Conservation (phyloP, 2,113 vertebrate genomes). For the Megaceryle maxima region DNA sequence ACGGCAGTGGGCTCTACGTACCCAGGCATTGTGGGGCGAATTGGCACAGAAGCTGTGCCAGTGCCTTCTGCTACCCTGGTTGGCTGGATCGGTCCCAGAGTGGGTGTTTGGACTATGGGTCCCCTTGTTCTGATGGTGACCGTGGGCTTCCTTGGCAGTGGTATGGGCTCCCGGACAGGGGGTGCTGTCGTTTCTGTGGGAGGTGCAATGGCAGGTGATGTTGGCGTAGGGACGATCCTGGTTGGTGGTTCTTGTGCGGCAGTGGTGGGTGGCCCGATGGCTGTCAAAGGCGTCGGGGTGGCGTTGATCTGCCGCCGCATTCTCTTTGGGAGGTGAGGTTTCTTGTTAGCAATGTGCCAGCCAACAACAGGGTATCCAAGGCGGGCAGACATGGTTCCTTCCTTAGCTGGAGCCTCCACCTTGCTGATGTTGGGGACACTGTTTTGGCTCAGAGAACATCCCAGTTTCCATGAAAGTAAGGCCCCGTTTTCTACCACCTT, state of each 20-base stretch:
- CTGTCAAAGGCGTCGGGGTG: conserved; percentile 91
- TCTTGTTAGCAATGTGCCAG: conserved; percentile 98
- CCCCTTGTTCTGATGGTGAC: conserved; percentile 89
- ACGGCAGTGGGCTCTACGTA: conserved; percentile 86
- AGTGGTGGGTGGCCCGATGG: conserved; percentile 86
- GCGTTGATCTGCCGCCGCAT: conserved; percentile 90
- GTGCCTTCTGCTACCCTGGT: conserved; percentile 86
- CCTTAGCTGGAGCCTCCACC: conserved; percentile 90
- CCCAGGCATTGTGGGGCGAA: conserved; percentile 85
- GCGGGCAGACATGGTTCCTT: conserved; percentile 90
- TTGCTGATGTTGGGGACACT: conserved; percentile 89
- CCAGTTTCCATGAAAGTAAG: conserved; percentile 93
- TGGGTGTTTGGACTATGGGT: conserved; percentile 90
- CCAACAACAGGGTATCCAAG: conserved; percentile 95
- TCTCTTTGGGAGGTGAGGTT: conserved; percentile 87
- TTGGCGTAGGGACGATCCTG: conserved; percentile 90
- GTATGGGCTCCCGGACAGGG: conserved; percentile 89
- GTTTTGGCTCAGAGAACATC: conserved; percentile 90
- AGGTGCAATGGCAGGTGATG: conserved; percentile 87
- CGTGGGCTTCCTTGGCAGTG: conserved; percentile 86
- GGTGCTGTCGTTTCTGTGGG: conserved; percentile 85
- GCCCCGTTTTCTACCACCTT: conserved; percentile 97
- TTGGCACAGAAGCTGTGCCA: conserved; percentile 79
- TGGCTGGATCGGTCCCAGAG: conserved; percentile 87
- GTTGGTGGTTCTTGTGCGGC: conserved; percentile 85